Conservation (phyloP, 2,888 invertebrate species). For the Neelides folsomi region DNA sequence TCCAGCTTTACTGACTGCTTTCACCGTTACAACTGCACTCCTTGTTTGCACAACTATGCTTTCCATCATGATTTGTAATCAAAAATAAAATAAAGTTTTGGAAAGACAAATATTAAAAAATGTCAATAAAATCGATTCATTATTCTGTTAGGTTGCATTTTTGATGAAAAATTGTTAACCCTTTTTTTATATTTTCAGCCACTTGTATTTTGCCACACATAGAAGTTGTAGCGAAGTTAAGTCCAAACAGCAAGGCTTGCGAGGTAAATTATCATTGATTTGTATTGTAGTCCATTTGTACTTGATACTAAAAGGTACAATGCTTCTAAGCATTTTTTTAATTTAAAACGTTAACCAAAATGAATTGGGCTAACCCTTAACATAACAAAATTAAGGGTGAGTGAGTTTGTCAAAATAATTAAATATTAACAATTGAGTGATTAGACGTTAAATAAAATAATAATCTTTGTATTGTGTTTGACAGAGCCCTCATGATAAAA, state of each 20-base stretch:
- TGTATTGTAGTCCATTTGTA: too few relatives aligned
- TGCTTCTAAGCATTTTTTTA: too few relatives aligned
- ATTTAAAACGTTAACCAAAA: too few relatives aligned
- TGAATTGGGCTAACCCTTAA: too few relatives aligned
- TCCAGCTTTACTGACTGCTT: slow-evolving; percentile 25
- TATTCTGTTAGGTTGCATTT: too few relatives aligned
- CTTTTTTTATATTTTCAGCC: slow-evolving; percentile 1
- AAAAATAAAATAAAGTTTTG: background rate
- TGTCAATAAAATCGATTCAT: too few relatives aligned
- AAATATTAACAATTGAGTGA: too few relatives aligned
- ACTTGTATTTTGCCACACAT: slow-evolving; percentile 31
- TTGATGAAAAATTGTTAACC: background rate
- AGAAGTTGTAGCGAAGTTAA: slow-evolving; percentile 21
- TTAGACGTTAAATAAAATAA: too few relatives aligned
- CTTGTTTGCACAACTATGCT: slow-evolving; percentile 22
- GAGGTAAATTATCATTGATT: slow-evolving; percentile 4
- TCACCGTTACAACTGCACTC: slow-evolving; percentile 24
- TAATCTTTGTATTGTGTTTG: too few relatives aligned
- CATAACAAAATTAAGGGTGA: too few relatives aligned
- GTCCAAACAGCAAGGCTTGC: slow-evolving; percentile 12
- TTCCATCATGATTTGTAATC: slow-evolving; percentile 23
- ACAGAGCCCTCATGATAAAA: slow-evolving; percentile 23
- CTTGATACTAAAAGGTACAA: too few relatives aligned
- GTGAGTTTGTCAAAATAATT: too few relatives aligned
- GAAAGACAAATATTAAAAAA: background rate